Conservation (phyloP, 2,797 vertebrate species). For the Buphagus erythrorhynchus region DNA sequence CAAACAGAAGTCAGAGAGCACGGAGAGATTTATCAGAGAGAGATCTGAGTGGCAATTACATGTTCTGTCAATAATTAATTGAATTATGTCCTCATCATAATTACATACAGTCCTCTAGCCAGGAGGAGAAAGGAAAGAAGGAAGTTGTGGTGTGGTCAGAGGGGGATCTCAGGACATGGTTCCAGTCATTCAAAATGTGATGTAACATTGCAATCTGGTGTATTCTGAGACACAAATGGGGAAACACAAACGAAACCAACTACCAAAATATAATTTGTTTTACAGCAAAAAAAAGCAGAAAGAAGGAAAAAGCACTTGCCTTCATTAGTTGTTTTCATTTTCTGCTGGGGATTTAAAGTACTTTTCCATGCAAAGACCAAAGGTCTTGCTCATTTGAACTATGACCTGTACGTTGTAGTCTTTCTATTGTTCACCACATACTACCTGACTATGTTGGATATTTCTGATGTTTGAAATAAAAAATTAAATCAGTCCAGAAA, state of each 20-base stretch:
- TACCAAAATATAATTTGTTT: not conserved
- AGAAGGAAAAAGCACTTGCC: not conserved
- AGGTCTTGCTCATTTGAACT: not conserved
- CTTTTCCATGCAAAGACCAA: not conserved
- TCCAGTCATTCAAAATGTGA: constrained; percentile 50
- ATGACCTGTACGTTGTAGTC: not conserved
- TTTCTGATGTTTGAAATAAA: not conserved
- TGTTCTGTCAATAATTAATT: constrained; percentile 61
- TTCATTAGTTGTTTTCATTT: not conserved
- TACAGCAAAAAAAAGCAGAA: not conserved
- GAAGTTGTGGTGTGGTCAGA: constrained; percentile 36
- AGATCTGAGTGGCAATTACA: not conserved
- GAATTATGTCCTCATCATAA: constrained; percentile 41
- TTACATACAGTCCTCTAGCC: constrained; percentile 22
- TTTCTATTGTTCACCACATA: not conserved
- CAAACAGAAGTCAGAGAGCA: constrained; percentile 45
- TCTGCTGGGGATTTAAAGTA: not conserved
- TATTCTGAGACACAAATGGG: constrained; percentile 49
- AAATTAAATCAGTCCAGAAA: not conserved
- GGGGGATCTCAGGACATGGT: constrained; percentile 58
- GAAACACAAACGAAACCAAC: not conserved
- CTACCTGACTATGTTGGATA: not conserved
- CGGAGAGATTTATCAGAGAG: not conserved
- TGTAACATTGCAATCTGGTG: constrained; percentile 49
- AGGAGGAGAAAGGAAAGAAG: constrained; percentile 21